These are phyloP conservation scores for Tetramorium alpestre DNA, from an alignment of 1,140 invertebrate genomes.

Conservation along the genomic window DNA sequence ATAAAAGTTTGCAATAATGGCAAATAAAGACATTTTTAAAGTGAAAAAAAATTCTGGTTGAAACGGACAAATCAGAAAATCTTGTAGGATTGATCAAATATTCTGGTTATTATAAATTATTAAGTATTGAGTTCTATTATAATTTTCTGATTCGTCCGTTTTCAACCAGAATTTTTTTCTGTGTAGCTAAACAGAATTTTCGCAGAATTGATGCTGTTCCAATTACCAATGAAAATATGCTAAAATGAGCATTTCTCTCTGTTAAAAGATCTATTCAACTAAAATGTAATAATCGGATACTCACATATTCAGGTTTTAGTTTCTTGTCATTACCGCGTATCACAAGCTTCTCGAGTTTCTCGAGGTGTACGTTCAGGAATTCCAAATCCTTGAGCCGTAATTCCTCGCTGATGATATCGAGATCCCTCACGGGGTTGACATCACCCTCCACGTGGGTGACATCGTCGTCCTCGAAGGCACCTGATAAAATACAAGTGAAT, in stretches of 20 bases:
- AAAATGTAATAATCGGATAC: slow-evolving; percentile 76
- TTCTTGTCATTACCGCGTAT: slow-evolving; percentile 98
- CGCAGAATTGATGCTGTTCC: background rate
- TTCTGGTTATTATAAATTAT: too few relatives aligned
- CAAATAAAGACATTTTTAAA: background rate
- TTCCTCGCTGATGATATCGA: slow-evolving; percentile 98
- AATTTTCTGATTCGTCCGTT: too few relatives aligned
- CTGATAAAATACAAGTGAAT: slow-evolving; percentile 84
- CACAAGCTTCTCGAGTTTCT: slow-evolving; percentile 95
- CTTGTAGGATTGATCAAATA: too few relatives aligned
- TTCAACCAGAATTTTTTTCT: too few relatives aligned
- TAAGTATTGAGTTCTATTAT: too few relatives aligned
- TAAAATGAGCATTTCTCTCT: too few relatives aligned
- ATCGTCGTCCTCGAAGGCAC: slow-evolving; percentile 99
- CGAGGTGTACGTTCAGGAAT: slow-evolving; percentile 91
- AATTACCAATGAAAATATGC: background rate
- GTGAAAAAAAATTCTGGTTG: too few relatives aligned
- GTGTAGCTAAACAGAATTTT: background rate
- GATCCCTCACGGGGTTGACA: slow-evolving; percentile 98
- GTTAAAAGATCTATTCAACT: background rate
- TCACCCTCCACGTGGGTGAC: slow-evolving; percentile 99
- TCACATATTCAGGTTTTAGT: slow-evolving; percentile 97
- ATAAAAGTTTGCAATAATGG: background rate
- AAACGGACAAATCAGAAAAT: too few relatives aligned
- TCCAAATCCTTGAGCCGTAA: slow-evolving; percentile 97